A percentile compares a stretch with the other conserved stretches of the same genome.
Conservation (phyloP, 2,888 invertebrate species). For the Troides aeacus region DNA sequence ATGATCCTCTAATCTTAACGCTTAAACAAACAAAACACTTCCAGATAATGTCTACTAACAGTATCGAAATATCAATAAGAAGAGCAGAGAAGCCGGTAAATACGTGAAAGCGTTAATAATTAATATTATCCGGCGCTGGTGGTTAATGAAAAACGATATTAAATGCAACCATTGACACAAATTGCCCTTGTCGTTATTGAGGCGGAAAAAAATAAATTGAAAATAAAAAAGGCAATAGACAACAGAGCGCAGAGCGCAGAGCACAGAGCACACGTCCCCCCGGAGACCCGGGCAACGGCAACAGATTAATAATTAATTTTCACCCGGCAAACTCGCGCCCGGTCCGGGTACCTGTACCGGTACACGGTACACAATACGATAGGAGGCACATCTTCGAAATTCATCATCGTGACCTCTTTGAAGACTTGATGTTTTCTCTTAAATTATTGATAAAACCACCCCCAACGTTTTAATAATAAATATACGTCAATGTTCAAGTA, state of each 20-base stretch:
- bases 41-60: no score
- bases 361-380: constrained; percentile 69
- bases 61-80: no score
- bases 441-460: no score
- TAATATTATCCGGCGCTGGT: neutral
- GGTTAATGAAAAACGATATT: constrained; percentile 24
- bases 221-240: constrained; percentile 56
- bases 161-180: constrained; percentile 56
- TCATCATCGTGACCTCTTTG: constrained; percentile 45
- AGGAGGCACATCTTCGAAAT: constrained; percentile 46
- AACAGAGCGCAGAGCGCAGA: constrained; percentile 32
- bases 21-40: no score
- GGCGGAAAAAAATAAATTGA: constrained; percentile 59
- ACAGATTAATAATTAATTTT: constrained; percentile 78
- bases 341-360: constrained; percentile 61
- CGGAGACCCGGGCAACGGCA: constrained; percentile 60
- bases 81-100: no score
- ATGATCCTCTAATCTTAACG: no score
- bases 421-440: no score
- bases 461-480: no score
- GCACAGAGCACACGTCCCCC: constrained; percentile 48
- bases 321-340: constrained; percentile 58
- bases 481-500: no score
- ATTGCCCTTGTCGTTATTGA: constrained; percentile 61
- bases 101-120: no score